Percentiles rank a stretch among this genome's conserved stretches.
phyloP scores from a whole-genome alignment of 2,888 invertebrate species.

The Tachina lurida region DNA sequence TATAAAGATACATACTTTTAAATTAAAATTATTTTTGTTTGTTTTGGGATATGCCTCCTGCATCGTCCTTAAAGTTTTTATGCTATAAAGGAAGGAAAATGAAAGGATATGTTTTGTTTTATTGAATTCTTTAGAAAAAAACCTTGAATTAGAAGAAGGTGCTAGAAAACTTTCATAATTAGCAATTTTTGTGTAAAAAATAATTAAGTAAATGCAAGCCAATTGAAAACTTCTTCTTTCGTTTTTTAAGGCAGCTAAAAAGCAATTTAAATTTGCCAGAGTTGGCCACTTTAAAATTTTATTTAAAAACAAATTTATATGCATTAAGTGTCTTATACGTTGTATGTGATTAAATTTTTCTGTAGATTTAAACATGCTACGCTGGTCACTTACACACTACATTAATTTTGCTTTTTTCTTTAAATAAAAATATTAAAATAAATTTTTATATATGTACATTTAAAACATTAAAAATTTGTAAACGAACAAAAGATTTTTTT shows the following conservation, averaged over 20 bases:
- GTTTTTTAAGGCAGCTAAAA: background rate
- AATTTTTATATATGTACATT: background rate
- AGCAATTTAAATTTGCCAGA: background rate
- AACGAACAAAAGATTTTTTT: slow-evolving; percentile 47
- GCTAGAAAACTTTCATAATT: slow-evolving; percentile 57
- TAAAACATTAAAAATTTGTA: slow-evolving; percentile 39
- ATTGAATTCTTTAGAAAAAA: slow-evolving; percentile 29
- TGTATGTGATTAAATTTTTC: slow-evolving; percentile 42
- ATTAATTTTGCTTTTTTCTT: slow-evolving; percentile 23
- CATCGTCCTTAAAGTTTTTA: slow-evolving; percentile 26
- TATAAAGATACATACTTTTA: slow-evolving; percentile 10
- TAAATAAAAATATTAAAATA: background rate
- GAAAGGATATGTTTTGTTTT: slow-evolving; percentile 57
- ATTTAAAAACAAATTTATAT: slow-evolving; percentile 23
- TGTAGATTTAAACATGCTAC: slow-evolving; percentile 44
- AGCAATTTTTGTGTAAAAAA: slow-evolving; percentile 33
- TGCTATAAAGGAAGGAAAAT: slow-evolving; percentile 57
- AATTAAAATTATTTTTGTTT: background rate
- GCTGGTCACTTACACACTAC: slow-evolving; percentile 51
- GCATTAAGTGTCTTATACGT: slow-evolving; percentile 32
- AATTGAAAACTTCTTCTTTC: too few species aligned
- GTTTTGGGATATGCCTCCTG: slow-evolving; percentile 22
- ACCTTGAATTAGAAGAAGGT: background rate
- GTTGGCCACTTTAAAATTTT: too few species aligned
- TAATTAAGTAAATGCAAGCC: background rate